Evolutionary conservation across 53 echinoderm and acorn worm genomes (phyloP), one percentile per base, ranked within the genome.

Genomic region (Holothuria leucospilota): DNA sequence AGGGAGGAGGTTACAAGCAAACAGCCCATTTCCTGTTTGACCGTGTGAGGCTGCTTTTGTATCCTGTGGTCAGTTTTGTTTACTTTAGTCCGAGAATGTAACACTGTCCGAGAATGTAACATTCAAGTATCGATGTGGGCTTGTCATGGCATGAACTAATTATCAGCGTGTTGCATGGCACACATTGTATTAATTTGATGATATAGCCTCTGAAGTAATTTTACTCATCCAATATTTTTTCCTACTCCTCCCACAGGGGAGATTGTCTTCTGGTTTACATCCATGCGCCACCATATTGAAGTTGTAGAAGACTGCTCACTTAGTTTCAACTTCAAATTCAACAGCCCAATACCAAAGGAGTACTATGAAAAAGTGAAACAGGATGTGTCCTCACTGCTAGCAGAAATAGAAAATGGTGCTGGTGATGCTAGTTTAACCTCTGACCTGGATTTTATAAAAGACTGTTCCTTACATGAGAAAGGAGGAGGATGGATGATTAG

Each of bases 221-320:
- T 42, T 9, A 42, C 9, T 42, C 42, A 42, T 42, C 42, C 5
- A 5, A 42, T 6, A 42, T n/a, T 42, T 42, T 42, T 9, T 42
- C 9, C 42, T 14, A 4, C 61, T 20, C 61, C 5, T 13, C 24
- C 21, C 23, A 5, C 62, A 96, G 97, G 97, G 68, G 97, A 96
- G 63, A 82, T 91, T 29, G 63, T 96, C 82, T 82, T 94, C 39
- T 96, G 94, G 94, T 96, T 91, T 85, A 82, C 89, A n/a, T 89
- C 91, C 51, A 94, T 94, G 94, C 79, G 91, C 20, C 93, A 94
- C 68, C 94, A 94, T 78, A 93, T 90, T 6, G 97, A 96, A 68
- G 94, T 93, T 16, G 42, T 91, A 20, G 90, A 96, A 9, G 97
- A 85, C 73, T 96, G 97, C 86, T 96, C 97, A 13, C 90, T 96